phyloP scores from a whole-genome alignment of 92 coral and sea anemone genomes.

The Bergia sp. region DNA sequence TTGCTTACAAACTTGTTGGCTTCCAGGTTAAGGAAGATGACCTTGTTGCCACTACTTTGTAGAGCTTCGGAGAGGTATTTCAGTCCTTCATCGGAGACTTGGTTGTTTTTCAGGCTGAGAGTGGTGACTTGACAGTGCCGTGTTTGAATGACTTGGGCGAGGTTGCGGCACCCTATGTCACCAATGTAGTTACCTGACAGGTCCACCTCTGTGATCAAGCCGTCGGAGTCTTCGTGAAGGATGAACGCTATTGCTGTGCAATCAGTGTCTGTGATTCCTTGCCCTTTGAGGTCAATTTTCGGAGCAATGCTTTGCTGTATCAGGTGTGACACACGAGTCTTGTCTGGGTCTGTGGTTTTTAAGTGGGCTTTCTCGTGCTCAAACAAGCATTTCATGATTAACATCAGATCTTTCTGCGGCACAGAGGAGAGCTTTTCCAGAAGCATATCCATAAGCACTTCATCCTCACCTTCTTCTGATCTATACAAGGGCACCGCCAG shows the following conservation, averaged over 20 bases:
- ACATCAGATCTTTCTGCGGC: constrained; percentile 12
- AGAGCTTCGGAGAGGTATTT: constrained; percentile 31
- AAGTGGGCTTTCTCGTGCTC: constrained; percentile 26
- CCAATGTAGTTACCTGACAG: constrained; percentile 37
- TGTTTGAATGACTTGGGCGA: constrained; percentile 29
- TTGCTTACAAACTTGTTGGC: constrained; percentile 14
- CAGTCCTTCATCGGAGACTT: constrained; percentile 31
- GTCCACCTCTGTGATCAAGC: constrained; percentile 34
- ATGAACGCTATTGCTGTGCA: constrained; percentile 38
- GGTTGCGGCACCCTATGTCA: constrained; percentile 41
- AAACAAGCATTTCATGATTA: constrained; percentile 38
- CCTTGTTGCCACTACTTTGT: constrained; percentile 38
- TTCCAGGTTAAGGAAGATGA: constrained; percentile 34
- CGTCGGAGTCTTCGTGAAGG: constrained; percentile 28
- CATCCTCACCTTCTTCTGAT: constrained; percentile 15
- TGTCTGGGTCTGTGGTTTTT: constrained; percentile 23
- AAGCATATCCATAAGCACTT: constrained; percentile 28
- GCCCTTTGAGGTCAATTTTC: constrained; percentile 22
- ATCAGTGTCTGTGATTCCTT: constrained; percentile 36
- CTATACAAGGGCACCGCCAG: constrained; percentile 44
- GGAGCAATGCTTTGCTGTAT: constrained; percentile 31
- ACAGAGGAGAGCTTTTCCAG: constrained; percentile 17
- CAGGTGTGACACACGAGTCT: constrained; percentile 18
- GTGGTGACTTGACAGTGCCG: constrained; percentile 34
- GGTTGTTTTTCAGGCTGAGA: constrained; percentile 25